These are phyloP conservation scores for Herpetotheres cachinnans DNA, from an alignment of 2,113 vertebrate species.

Conservation along the genomic window DNA sequence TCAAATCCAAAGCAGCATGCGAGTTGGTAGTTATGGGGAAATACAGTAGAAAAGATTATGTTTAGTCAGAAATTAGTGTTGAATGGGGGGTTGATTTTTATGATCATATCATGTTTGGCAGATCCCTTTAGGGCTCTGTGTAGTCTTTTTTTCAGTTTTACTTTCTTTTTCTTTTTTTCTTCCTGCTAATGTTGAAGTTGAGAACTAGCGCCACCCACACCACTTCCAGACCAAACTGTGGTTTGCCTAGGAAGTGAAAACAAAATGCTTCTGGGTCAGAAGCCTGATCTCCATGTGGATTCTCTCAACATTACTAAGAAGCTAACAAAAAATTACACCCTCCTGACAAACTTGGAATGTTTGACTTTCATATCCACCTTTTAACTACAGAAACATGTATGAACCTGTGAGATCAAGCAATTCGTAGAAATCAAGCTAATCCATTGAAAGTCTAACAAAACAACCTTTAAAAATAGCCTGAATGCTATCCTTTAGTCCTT, in stretches of 20 bases:
- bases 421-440: background rate
- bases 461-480: background rate
- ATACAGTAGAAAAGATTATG: background rate
- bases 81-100: background rate
- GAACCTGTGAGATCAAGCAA: background rate
- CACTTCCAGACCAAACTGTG: background rate
- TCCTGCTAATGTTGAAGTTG: background rate
- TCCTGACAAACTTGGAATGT: background rate
- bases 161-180: background rate
- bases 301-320: background rate
- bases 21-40: background rate
- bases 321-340: background rate
- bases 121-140: background rate
- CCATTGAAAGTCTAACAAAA: background rate
- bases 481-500: background rate
- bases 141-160: background rate
- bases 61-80: background rate
- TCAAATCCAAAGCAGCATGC: conserved; percentile 61
- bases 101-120: background rate
- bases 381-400: background rate
- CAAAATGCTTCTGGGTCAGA: background rate
- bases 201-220: background rate
- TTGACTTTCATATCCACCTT: background rate
- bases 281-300: conserved; percentile 7
- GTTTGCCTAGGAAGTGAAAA: background rate